Evolutionary conservation across 2,797 vertebrate species (phyloP), one percentile per base, ranked within the genome.

Genomic region (Myotis pilosus): DNA sequence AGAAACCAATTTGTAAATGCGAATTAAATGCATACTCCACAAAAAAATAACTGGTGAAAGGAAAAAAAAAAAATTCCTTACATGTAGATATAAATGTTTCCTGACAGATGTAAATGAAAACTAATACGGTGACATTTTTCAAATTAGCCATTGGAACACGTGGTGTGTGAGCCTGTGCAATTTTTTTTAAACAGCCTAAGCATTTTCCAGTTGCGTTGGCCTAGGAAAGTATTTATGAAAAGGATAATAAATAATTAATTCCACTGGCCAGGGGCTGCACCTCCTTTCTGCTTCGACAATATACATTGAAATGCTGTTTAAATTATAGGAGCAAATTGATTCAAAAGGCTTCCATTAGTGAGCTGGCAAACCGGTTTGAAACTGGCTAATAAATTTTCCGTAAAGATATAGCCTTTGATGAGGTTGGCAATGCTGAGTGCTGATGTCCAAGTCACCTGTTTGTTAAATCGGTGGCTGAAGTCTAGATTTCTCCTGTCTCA

Each of bases 251-350:
- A 98, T 98, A 98, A 98, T 98, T 98, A 98, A 98, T 91, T 96
- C 95, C 51, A 83, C 96, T 95, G 95, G 96, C 97, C 96, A 96
- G 95, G 95, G 97, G 94, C 94, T 97, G 87, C 94, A 95, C 97
- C 94, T 97, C 95, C 96, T 98, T 96, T 96, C 96, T 98, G 97
- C 93, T 97, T 98, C 92, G 76, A 98, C 97, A 97, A 97, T 97
- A 97, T 94, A 97, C 96, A 95, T 60, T 96, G 97, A 98, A 98
- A 98, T 92, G 93, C 97, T 98, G 96, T 98, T 98, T 98, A 98
- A 98, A 98, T 98, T 98, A 98, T 96, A 97, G 8, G 97, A 97
- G 97, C 97, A 97, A 98, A 98, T 97, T 98, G 98, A 98, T 98
- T 98, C 98, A 97, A 98, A 98, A 97, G 97, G 97, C 96, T 98